Base-by-base conservation (phyloP, 2,797 vertebrate genomes). In the Chelidonichthys spinosus region DNA sequence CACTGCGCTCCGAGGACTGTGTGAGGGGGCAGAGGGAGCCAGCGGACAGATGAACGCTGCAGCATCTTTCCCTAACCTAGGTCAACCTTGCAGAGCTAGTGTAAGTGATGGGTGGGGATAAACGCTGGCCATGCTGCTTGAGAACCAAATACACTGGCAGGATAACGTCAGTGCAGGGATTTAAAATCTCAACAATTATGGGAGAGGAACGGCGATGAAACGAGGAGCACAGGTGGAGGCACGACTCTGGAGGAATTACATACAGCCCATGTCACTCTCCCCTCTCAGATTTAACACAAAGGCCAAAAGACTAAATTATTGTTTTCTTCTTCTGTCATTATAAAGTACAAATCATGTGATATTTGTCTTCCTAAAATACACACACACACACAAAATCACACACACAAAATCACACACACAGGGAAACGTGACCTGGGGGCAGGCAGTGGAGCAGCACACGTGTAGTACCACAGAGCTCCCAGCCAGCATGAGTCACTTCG, bases 31-130 rank as follows among this genome's bases (percentile, higher is more conserved):
- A 91, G 85, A 82, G 85, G 82, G 90, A 88, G 85, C 82, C 74
- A 69, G 86, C 69, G 82, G 78, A 86, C 59, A 79, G 85, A 91
- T 86, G 91, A 92, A 88, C 82, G 86, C 86, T 90, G 91, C 91
- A 76, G 86, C 90, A 92, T 93, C 91, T 89, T 86, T 92, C 89
- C 89, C 90, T 91, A 90, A 92, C 92, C 90, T 78, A 85, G 92
- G 92, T 93, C 91, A 91, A 90, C 82, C 91, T 87, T 77, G 85
- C 82, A 83, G 87, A 84, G 84, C 86, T 77, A 18, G 85, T 87
- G 83, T 84, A 84, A 90, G 86, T 76, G 79, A 89, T 72, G 78
- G 87, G 82, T 89, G 82, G 80, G 82, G 78, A 83, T 78, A 81
- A 86, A 84, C 2, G 44, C 74, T 36, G 80, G 82, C 77, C 68